These are phyloP conservation scores for Drosophila seguyi DNA, from an alignment of 1,140 invertebrate genomes.

Conservation along the genomic window DNA sequence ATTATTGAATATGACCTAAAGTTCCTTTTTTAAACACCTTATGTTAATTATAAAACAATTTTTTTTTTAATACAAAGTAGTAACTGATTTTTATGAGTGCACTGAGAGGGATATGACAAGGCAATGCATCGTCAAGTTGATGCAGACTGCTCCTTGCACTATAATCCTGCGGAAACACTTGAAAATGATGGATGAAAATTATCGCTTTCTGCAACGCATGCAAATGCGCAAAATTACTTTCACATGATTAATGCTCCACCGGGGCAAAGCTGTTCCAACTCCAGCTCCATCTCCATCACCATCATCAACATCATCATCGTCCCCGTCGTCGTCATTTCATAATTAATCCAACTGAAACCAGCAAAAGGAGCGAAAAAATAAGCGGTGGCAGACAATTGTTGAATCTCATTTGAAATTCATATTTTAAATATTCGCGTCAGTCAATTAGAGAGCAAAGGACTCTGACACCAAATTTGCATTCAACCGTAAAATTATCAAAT, in stretches of 20 bases:
- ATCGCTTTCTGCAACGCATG: slow-evolving; percentile 82
- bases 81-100: background rate
- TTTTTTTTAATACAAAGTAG: background rate
- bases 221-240: slow-evolving; percentile 82
- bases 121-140: slow-evolving; percentile 52
- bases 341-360: slow-evolving; percentile 50
- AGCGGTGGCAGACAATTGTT: slow-evolving; percentile 34
- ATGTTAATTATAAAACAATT: background rate
- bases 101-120: slow-evolving; percentile 38
- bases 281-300: slow-evolving; percentile 4
- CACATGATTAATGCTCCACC: slow-evolving; percentile 74
- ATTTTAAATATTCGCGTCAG: slow-evolving; percentile 81
- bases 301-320: background rate
- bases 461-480: slow-evolving; percentile 80
- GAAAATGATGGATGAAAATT: slow-evolving; percentile 83
- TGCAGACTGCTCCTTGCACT: slow-evolving; percentile 39
- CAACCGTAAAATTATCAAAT: slow-evolving; percentile 80
- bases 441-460: slow-evolving; percentile 79
- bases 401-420: slow-evolving; percentile 79
- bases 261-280: slow-evolving; percentile 35
- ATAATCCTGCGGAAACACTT: slow-evolving; percentile 78
- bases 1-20: too few species aligned
- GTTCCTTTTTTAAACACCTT: background rate
- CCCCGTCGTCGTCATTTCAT: slow-evolving; percentile 25
- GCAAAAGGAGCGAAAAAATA: background rate